A percentile compares a stretch with the other conserved stretches of the same genome.
These are phyloP conservation scores for Caradrina clavipalpis DNA, from an alignment of 2,888 invertebrate genomes.

Conservation along the genomic window DNA sequence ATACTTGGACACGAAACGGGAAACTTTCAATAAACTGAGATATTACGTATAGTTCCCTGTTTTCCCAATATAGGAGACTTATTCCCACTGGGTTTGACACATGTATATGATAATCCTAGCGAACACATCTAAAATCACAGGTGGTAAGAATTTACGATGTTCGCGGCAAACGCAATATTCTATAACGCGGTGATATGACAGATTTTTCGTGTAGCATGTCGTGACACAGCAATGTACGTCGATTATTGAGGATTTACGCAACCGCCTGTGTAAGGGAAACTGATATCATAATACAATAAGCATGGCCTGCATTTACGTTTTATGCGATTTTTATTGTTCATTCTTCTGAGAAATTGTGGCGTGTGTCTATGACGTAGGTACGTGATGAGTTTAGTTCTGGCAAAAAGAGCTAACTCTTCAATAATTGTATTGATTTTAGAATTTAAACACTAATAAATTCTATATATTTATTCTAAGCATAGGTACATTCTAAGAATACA, in stretches of 20 bases:
- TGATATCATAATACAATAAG: constrained; percentile 64
- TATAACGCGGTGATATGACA: constrained; percentile 67
- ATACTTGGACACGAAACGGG: constrained; percentile 11
- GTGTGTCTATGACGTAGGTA: constrained; percentile 58
- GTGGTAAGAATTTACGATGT: constrained; percentile 66
- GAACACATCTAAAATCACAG: constrained; percentile 68
- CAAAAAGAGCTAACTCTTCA: too few species aligned
- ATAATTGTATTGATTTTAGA: too few species aligned
- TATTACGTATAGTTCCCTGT: constrained; percentile 50
- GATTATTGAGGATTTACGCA: constrained; percentile 68
- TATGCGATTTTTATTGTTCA: constrained; percentile 71
- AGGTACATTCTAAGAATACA: too few species aligned
- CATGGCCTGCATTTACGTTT: constrained; percentile 59
- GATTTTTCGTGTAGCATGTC: constrained; percentile 64
- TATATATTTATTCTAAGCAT: too few species aligned
- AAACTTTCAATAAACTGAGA: constrained; percentile 45
- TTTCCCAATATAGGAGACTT: constrained; percentile 67
- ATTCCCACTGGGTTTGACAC: constrained; percentile 64
- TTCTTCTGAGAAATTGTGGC: constrained; percentile 64
- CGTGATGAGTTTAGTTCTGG: too few species aligned
- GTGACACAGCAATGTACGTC: constrained; percentile 67
- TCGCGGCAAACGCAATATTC: constrained; percentile 67
- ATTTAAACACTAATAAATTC: too few species aligned
- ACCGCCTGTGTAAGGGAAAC: constrained; percentile 60
- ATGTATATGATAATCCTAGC: constrained; percentile 74